Percentiles rank a stretch among this genome's conserved stretches.
phyloP scores from a whole-genome alignment of 1,140 invertebrate species.

The Daktulosphaira vitifoliae region DNA sequence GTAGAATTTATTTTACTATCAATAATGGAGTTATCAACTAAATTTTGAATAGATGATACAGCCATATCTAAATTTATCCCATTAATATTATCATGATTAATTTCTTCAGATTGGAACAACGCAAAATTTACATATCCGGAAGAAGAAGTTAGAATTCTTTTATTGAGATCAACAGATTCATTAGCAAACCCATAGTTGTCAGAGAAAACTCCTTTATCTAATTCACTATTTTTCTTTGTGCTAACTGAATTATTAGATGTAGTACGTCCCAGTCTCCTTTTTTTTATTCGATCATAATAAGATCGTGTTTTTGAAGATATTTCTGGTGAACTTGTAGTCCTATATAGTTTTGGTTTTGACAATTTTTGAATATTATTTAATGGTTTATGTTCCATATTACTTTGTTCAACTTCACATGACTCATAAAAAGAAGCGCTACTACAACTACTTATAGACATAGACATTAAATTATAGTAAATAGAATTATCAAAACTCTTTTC shows the following conservation, averaged over 20 bases:
- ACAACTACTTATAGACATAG: constrained; percentile 19
- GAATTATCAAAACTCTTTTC: constrained; percentile 19
- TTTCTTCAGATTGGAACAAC: constrained; percentile 24
- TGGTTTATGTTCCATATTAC: constrained; percentile 29
- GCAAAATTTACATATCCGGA: constrained; percentile 24
- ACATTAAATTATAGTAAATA: background rate
- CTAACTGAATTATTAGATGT: constrained; percentile 10
- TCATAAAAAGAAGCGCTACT: constrained; percentile 26
- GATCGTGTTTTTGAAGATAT: constrained; percentile 13
- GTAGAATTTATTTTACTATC: background rate
- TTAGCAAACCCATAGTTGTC: constrained; percentile 8
- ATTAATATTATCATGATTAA: background rate
- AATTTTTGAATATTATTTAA: constrained; percentile 3
- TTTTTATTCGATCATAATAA: constrained; percentile 10
- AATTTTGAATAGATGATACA: constrained; percentile 12
- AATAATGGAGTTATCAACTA: constrained; percentile 11
- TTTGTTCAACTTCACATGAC: constrained; percentile 25
- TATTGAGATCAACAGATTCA: background rate
- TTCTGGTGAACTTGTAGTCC: constrained; percentile 26
- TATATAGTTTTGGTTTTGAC: constrained; percentile 11
- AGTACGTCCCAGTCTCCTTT: background rate
- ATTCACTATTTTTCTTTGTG: background rate
- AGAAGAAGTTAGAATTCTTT: constrained; percentile 22
- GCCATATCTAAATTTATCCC: constrained; percentile 24
- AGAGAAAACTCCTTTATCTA: background rate